Percentiles rank a stretch among this genome's conserved stretches.
These are phyloP conservation scores for Lepilemur septentrionalis DNA, from an alignment of 2,797 vertebrate species.

Conservation along the genomic window DNA sequence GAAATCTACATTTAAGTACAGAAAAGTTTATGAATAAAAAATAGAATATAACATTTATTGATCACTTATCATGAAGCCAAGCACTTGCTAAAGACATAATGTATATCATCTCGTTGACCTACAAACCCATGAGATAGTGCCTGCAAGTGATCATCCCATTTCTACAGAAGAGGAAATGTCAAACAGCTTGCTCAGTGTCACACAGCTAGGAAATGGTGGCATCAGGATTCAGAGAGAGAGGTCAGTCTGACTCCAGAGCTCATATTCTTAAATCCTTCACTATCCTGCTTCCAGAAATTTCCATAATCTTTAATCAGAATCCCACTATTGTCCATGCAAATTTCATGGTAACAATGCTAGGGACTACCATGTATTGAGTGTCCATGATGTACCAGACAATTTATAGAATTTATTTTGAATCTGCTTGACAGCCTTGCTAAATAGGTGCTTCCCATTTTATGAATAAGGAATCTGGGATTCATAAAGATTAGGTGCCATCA, in stretches of 20 bases:
- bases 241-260: neutral
- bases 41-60: neutral
- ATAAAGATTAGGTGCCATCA: neutral
- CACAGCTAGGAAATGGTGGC: neutral
- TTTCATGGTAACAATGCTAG: neutral
- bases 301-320: neutral
- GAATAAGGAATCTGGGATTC: neutral
- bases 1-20: neutral
- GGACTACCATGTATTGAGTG: neutral
- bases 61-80: neutral
- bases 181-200: neutral
- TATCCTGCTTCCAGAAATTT: conserved; percentile 15
- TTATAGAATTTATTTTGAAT: conserved; percentile 47
- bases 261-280: neutral
- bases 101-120: neutral
- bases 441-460: neutral
- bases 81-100: neutral
- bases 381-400: neutral
- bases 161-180: neutral
- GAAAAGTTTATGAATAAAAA: neutral
- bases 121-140: neutral
- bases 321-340: neutral
- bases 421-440: neutral
- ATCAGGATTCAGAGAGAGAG: neutral
- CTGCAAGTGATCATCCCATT: neutral